Percentiles rank a stretch among this genome's conserved stretches.
These are phyloP conservation scores for Gadopsis bispinosus DNA, from an alignment of 2,797 vertebrate genomes.

Conservation along the genomic window DNA sequence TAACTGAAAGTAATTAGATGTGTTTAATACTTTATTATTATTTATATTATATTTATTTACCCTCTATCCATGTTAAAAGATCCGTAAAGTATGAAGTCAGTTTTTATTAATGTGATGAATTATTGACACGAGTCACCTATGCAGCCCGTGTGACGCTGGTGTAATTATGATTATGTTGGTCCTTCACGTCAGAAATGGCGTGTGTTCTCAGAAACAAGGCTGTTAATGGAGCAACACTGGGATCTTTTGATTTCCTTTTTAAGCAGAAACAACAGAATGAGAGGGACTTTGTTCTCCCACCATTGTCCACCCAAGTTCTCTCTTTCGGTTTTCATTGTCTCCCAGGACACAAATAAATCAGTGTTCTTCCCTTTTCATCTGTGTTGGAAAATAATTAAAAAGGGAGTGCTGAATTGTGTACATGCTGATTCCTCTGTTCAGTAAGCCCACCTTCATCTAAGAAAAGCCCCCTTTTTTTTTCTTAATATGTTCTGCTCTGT, in stretches of 20 bases:
- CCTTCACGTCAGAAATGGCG: conserved; percentile 20
- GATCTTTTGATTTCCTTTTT: conserved; percentile 60
- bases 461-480: conserved; percentile 69
- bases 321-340: conserved; percentile 64
- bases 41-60: conserved; percentile 8
- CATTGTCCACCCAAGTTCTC: conserved; percentile 71
- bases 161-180: conserved; percentile 10
- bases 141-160: not conserved
- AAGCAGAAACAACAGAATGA: conserved; percentile 52
- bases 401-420: conserved; percentile 82
- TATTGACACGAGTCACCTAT: conserved; percentile 18
- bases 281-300: conserved; percentile 65
- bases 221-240: conserved; percentile 41
- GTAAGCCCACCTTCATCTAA: conserved; percentile 84
- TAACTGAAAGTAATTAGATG: not conserved
- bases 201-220: conserved; percentile 42
- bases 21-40: not conserved
- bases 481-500: conserved; percentile 86
- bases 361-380: conserved; percentile 79
- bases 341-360: conserved; percentile 82
- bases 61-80: not conserved
- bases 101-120: conserved; percentile 30
- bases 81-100: not conserved
- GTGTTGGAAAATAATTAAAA: conserved; percentile 85
- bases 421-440: conserved; percentile 84